Evolutionary conservation across 2,888 invertebrate genomes (phyloP).

Genomic region (Anoncus sp.): DNA sequence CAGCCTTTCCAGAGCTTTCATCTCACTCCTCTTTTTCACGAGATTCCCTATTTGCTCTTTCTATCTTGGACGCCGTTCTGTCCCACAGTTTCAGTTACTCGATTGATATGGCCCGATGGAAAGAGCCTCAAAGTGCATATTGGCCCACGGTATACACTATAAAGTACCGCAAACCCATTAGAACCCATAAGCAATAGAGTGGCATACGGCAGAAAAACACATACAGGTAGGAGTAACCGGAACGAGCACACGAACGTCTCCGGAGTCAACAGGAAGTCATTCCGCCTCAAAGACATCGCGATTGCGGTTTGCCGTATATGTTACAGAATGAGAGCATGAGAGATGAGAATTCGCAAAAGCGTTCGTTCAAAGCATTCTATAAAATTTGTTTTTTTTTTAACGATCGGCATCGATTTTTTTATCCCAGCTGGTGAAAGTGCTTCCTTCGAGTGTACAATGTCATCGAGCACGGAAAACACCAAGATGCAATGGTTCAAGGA

Average conservation of each 20-base stretch:
- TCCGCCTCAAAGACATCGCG: slow-evolving; percentile 59
- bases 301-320: slow-evolving; percentile 47
- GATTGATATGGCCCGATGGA: slow-evolving; percentile 1
- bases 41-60: not conserved
- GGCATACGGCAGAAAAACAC: not conserved
- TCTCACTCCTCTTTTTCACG: not conserved
- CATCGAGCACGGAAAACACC: slow-evolving; percentile 85
- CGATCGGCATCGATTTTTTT: slow-evolving; percentile 23
- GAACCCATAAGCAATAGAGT: not conserved
- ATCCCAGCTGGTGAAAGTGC: slow-evolving; percentile 92
- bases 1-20: too few species aligned
- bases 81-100: slow-evolving; percentile 20
- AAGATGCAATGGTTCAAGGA: slow-evolving; percentile 94
- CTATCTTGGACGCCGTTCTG: not conserved
- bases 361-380: slow-evolving; percentile 1
- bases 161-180: slow-evolving; percentile 9
- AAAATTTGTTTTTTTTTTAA: slow-evolving; percentile 27
- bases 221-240: slow-evolving; percentile 31
- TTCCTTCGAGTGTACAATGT: slow-evolving; percentile 91
- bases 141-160: slow-evolving; percentile 21
- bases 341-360: slow-evolving; percentile 12
- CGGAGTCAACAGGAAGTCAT: slow-evolving; percentile 55
- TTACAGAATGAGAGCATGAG: slow-evolving; percentile 7
- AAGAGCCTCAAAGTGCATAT: slow-evolving; percentile 26
- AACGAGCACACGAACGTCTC: slow-evolving; percentile 32